Evolutionary conservation across 2,797 vertebrate species (phyloP).

Genomic region (Lacerta agilis): DNA sequence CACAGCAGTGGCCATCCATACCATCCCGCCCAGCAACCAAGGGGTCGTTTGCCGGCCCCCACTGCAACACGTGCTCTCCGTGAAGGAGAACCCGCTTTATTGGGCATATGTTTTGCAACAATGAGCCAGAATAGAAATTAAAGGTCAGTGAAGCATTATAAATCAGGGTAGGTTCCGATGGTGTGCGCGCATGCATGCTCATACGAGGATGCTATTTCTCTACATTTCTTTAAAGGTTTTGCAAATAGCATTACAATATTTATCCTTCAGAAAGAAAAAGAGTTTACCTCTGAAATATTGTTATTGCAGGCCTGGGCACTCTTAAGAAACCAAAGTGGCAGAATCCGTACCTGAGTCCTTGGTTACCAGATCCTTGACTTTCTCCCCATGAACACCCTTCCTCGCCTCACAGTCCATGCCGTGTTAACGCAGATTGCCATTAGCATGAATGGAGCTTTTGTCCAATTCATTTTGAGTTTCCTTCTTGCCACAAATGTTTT

Average conservation of each 20-base stretch:
- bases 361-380: background rate
- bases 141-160: background rate
- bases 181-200: no score
- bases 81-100: no score
- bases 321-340: background rate
- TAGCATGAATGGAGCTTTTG: slow-evolving; percentile 69
- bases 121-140: background rate
- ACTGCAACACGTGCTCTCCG: no score
- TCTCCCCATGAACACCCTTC: background rate
- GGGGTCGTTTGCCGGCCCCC: no score
- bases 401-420: background rate
- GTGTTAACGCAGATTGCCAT: slow-evolving; percentile 45
- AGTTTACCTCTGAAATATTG: background rate
- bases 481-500: slow-evolving; percentile 72
- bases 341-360: background rate
- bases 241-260: background rate
- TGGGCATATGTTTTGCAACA: background rate
- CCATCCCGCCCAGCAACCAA: no score
- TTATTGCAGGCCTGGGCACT: background rate
- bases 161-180: background rate
- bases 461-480: slow-evolving; percentile 63
- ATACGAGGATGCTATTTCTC: background rate
- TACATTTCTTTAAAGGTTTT: background rate
- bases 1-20: no score
- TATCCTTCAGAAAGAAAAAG: background rate